Percentiles rank a stretch among this genome's conserved stretches.
Conservation (phyloP, 1,140 invertebrate species). For the Ephestia elutella region DNA sequence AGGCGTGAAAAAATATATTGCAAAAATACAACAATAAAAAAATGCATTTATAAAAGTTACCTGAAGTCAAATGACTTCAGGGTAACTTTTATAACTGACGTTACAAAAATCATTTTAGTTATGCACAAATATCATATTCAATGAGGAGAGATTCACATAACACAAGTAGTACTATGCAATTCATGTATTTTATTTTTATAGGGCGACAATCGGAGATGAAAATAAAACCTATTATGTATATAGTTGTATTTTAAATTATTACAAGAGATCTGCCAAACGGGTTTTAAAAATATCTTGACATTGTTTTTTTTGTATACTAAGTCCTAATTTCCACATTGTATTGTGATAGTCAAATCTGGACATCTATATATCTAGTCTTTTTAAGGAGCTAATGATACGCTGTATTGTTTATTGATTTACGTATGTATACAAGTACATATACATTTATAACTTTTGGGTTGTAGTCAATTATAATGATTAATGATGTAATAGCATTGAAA, state of each 20-base stretch:
- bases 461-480: no score
- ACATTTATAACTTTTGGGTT: no score
- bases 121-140: not conserved
- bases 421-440: no score
- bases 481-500: not conserved
- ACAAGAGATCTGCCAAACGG: conserved; percentile 1
- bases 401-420: not conserved
- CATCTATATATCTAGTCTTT: not conserved
- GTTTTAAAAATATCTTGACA: not conserved
- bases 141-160: not conserved
- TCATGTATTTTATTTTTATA: not conserved
- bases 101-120: no score
- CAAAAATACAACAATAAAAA: no score
- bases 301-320: not conserved
- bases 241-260: not conserved
- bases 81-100: no score
- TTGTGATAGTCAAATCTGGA: conserved; percentile 2
- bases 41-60: no score
- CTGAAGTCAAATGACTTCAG: no score
- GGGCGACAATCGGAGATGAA: not conserved
- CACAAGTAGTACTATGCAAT: not conserved
- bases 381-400: not conserved
- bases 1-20: no score
- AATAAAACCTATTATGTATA: not conserved
- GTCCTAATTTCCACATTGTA: not conserved